Evolutionary conservation across 2,888 invertebrate genomes (phyloP).

Genomic region (Troilus luridus): DNA sequence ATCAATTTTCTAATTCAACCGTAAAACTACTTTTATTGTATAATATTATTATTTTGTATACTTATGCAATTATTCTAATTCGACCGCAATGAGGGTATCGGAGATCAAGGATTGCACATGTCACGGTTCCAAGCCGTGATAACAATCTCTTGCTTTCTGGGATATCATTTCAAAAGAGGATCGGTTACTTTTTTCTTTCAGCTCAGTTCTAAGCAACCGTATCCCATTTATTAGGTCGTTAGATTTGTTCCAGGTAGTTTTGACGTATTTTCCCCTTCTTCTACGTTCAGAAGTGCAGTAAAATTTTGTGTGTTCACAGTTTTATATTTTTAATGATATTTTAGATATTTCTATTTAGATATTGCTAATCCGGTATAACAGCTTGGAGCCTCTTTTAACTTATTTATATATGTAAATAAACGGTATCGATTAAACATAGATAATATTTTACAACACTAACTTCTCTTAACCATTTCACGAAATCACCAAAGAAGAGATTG

Average conservation of each 20-base stretch:
- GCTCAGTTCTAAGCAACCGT: neutral
- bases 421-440: too few relatives aligned
- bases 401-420: too few relatives aligned
- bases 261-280: neutral
- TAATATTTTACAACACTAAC: too few relatives aligned
- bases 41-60: neutral
- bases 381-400: too few relatives aligned
- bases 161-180: neutral
- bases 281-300: neutral
- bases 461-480: too few relatives aligned
- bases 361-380: too few relatives aligned
- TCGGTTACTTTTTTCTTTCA: neutral
- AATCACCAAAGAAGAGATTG: too few relatives aligned
- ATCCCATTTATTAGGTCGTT: neutral
- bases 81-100: neutral
- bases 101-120: slow-evolving; percentile 5
- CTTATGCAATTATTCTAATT: slow-evolving; percentile 4
- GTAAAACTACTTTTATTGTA: neutral
- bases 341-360: too few relatives aligned
- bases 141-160: neutral
- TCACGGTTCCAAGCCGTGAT: neutral
- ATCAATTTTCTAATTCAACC: too few relatives aligned
- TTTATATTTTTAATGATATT: neutral
- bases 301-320: neutral
- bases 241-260: slow-evolving; percentile 14